These are phyloP conservation scores for Lepisosteus osseus DNA, from an alignment of 2,113 vertebrate genomes.

Conservation along the genomic window DNA sequence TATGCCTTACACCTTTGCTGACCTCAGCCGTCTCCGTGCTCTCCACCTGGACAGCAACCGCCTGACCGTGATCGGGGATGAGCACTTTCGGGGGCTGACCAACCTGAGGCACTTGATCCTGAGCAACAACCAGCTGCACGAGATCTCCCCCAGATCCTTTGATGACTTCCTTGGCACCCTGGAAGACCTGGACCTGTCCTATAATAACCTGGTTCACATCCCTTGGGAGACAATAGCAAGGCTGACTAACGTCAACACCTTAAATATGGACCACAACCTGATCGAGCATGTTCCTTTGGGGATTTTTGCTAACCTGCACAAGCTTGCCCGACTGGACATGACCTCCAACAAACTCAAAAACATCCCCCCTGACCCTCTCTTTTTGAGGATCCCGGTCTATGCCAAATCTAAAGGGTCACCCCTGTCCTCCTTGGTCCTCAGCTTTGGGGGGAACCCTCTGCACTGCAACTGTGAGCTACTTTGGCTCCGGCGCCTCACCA, in stretches of 20 bases:
- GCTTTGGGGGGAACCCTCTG: conserved; percentile 87
- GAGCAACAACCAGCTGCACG: conserved; percentile 87
- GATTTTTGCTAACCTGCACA: conserved; percentile 90
- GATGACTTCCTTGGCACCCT: conserved; percentile 86
- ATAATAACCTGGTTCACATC: conserved; percentile 83
- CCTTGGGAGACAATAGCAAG: conserved; percentile 85
- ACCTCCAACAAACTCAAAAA: conserved; percentile 95
- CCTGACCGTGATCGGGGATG: conserved; percentile 75
- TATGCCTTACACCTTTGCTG: conserved; percentile 82
- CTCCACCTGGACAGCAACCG: conserved; percentile 90
- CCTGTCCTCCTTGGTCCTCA: conserved; percentile 76
- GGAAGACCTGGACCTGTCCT: conserved; percentile 92
- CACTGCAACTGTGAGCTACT: conserved; percentile 95
- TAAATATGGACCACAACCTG: conserved; percentile 91
- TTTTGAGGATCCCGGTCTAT: conserved; percentile 85
- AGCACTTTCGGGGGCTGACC: conserved; percentile 82
- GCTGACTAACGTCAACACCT: conserved; percentile 84
- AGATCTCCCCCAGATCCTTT: conserved; percentile 76
- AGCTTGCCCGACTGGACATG: conserved; percentile 89
- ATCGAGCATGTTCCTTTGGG: conserved; percentile 88
- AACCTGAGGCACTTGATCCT: conserved; percentile 88
- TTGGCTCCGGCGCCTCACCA: conserved; percentile 83
- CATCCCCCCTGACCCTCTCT: conserved; percentile 88
- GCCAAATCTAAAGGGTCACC: conserved; percentile 83
- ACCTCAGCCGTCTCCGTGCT: conserved; percentile 81